Percentiles rank a stretch among this genome's conserved stretches.
Evolutionary conservation across 1,140 invertebrate species (phyloP).

Genomic region (Rhynchophorus ferrugineus): DNA sequence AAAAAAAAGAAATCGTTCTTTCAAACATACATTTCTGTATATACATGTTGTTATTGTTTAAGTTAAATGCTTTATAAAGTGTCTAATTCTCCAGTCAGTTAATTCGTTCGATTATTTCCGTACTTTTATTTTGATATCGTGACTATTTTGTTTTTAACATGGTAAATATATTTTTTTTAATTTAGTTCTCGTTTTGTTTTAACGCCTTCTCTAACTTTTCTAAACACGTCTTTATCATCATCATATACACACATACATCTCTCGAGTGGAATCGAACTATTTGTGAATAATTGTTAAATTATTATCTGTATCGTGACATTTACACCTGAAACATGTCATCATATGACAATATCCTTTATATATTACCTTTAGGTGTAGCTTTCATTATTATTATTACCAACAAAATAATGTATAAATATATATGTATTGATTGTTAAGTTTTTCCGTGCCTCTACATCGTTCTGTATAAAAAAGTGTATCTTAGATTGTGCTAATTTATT

Average conservation of each 20-base stretch:
- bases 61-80: no score
- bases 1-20: not conserved
- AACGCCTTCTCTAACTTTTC: no score
- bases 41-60: not conserved
- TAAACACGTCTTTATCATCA: no score
- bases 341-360: not conserved
- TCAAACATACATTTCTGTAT: not conserved
- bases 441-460: not conserved
- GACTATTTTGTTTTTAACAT: no score
- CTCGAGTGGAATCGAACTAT: not conserved
- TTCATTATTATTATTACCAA: not conserved
- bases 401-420: not conserved
- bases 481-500: not conserved
- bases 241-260: no score
- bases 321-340: not conserved
- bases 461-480: not conserved
- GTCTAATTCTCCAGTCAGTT: no score
- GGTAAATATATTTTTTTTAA: no score
- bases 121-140: no score
- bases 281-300: not conserved
- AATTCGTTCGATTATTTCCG: no score
- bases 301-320: not conserved
- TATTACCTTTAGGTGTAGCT: not conserved
- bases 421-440: not conserved
- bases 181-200: no score